Base-by-base conservation (phyloP, 37 sponge, comb jelly and placozoan species). In the Oscarella lobularis region DNA sequence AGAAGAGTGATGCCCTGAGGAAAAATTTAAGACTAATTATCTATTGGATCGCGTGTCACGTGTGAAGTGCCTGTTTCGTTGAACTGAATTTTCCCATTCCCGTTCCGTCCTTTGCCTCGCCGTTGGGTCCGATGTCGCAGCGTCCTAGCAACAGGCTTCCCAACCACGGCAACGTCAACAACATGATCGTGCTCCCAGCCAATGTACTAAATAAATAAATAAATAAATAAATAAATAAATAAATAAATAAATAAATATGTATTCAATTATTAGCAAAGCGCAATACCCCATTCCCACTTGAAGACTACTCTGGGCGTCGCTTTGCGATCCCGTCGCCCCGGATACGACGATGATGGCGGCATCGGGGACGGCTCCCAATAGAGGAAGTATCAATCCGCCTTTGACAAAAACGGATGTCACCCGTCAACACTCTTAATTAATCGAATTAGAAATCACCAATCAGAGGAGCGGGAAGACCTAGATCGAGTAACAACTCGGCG, bases 151-250 rank as follows among this genome's bases (percentile, higher is more conserved):
- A 80, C 29, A 93, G 76, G 33, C 88, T 76, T 4, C 85, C 95
- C 41, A 87, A n/a, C 95, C 95, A 93, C 0, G 95, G 85, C 0
- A 93, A 73, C 29, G 95, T 90, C 33, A 93, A 82, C 41, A 93
- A 77, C 90, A 93, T 87, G 73, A 93, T 93, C 31, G 95, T 93
- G 41, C 95, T 93, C 14, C 95, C 95, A 82, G 95, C 95, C 39
- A 93, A 84, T 33, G 95, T 89, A 0, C 92, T 91, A 48, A 48
- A 48, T 20, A 48, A 20, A 48, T 20, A 48, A 20, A 48, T 20
- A 48, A 20, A 48, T 20, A 48, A 20, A 48, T 20, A 48, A 20
- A 48, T 20, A 48, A 20, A 48, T 48, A 48, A 9, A 48, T 27
- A 48, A 20, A 48, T 20, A 48, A 48, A 48, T 20, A 20, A 48